Evolutionary conservation across 1,140 invertebrate species (phyloP), one percentile per base, ranked within the genome.

Genomic region (Trichonephila inaurata): DNA sequence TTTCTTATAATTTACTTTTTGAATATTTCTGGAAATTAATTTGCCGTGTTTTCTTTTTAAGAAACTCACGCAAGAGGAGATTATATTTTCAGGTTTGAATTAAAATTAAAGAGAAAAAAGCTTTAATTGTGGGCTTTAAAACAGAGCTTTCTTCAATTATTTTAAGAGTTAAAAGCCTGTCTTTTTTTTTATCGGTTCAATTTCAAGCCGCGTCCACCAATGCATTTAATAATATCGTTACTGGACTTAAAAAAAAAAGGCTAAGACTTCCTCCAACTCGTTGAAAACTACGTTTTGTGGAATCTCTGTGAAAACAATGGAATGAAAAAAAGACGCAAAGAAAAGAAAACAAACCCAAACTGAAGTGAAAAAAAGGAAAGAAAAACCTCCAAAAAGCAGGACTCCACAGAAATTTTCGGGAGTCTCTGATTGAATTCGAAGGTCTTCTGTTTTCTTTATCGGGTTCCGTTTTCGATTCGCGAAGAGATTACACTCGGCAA

Each of bases 401-500:
- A 83, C 82, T 60, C 51, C 44, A 60, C 40, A 60, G 82, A 60
- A 83, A 83, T 58, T 83, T 83, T 83, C 44, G 28, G 83, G 19
- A n/a, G 61, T 28, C 83, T 60, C 62, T 88, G 92, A 93, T 93
- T 89, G 92, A 93, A 93, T 93, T 93, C 64, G 10, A 24, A 44
- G 85, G 33, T 85, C 72, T 85, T 82, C 66, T 86, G 91, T 72
- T 93, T 93, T 88, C 86, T 82, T 72, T 87, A 69, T 92, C 62
- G 88, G 66, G 64, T 60, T 89, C 82, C n/a, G 62, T 77, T 61
- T 82, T 91, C 89, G 72, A 66, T 88, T 72, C 86, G 16, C 69
- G 61, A 89, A 86, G 66, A 93, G 92, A 93, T 93, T 93, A 93
- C 60, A 62, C 86, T 89, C 44, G 92, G 85, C 92, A 83, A 92